These are phyloP conservation scores for Sycobia sp. DNA, from an alignment of 1,140 invertebrate genomes.

Conservation along the genomic window DNA sequence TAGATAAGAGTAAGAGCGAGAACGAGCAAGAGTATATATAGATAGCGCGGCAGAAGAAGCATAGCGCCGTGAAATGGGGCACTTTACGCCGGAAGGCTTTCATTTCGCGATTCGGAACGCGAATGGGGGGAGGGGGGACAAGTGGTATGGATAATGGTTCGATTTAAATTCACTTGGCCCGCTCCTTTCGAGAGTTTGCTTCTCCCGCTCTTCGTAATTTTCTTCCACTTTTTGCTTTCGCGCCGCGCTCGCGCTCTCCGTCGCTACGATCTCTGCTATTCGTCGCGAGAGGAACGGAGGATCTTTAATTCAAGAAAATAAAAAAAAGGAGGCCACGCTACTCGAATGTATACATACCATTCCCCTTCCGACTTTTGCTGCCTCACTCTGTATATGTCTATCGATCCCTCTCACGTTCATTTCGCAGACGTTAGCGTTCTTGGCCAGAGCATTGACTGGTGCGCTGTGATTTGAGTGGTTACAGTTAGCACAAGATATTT, in stretches of 20 bases:
- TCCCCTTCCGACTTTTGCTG: no score
- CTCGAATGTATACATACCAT: no score
- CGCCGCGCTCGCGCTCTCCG: background rate
- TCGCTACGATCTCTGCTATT: background rate
- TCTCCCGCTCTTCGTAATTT: no score
- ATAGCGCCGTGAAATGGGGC: constrained; percentile 2
- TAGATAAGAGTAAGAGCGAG: no score
- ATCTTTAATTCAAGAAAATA: constrained; percentile 11
- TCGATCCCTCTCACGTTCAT: no score
- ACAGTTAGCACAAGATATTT: no score
- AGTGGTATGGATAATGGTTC: constrained; percentile 26
- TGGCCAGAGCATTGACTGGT: no score
- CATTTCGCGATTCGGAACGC: constrained; percentile 19
- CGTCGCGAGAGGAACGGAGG: background rate
- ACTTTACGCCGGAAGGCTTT: constrained; percentile 17
- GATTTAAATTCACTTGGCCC: constrained; percentile 31
- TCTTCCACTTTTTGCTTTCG: no score
- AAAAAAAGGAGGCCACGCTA: background rate
- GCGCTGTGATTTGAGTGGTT: constrained; percentile 3
- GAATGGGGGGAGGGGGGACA: background rate
- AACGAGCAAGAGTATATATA: no score
- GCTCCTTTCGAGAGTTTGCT: constrained; percentile 16
- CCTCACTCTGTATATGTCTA: no score
- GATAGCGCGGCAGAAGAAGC: background rate
- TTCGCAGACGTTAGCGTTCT: no score